Percentiles rank a stretch among this genome's conserved stretches.
These are phyloP conservation scores for Diplosoma virens DNA, from an alignment of 23 tunicate species.

Conservation along the genomic window DNA sequence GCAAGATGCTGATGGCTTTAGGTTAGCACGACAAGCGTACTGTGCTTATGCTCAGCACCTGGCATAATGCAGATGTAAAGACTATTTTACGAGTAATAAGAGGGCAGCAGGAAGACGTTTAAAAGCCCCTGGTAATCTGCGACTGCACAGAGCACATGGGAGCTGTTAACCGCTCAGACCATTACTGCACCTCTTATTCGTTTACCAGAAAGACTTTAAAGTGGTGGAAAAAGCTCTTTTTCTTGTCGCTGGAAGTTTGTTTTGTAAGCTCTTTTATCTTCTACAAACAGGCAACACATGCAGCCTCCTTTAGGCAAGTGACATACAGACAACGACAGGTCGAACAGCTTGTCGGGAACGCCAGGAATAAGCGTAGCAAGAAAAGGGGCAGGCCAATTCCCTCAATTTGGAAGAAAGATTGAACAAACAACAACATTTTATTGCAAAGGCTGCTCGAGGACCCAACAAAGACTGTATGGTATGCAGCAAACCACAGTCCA, in stretches of 20 bases:
- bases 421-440: background rate
- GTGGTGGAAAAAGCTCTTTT: conserved; percentile 29
- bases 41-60: conserved; percentile 8
- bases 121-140: background rate
- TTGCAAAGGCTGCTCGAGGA: background rate
- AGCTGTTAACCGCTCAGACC: conserved; percentile 14
- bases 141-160: conserved; percentile 24
- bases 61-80: conserved; percentile 6
- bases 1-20: no score
- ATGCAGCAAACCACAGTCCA: conserved; percentile 3
- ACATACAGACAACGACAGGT: background rate
- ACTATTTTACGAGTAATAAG: background rate
- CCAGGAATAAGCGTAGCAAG: background rate
- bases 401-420: background rate
- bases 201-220: conserved; percentile 16
- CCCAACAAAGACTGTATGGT: background rate
- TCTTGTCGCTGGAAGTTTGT: background rate
- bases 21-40: conserved; percentile 1
- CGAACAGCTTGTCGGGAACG: background rate
- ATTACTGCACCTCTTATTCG: conserved; percentile 2
- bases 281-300: background rate
- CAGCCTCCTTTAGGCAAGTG: background rate
- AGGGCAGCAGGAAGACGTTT: background rate
- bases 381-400: background rate
- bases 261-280: background rate